Evolutionary conservation across 2,797 vertebrate genomes (phyloP), one percentile per base, ranked within the genome.

Genomic region (Silurus aristotelis): DNA sequence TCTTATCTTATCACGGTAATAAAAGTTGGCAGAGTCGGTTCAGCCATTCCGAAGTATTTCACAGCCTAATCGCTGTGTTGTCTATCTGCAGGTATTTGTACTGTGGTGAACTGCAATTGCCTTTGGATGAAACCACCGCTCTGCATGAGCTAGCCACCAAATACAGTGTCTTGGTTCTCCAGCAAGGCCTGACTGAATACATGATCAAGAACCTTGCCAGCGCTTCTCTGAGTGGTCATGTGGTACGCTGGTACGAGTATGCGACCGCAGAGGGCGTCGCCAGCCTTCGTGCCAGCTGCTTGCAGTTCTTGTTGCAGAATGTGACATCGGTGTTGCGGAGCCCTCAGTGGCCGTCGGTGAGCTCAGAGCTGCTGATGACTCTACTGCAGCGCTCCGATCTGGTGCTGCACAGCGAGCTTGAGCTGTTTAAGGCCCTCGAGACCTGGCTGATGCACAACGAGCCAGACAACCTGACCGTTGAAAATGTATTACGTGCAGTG

Each of bases 181-280:
- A 95, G 93, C 95, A 94, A 0, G 97, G 97, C 1, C 90, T 99
- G 78, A 94, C 95, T 0, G 96, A 96, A 19, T 97, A 98, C 91
- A 99, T 99, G 98, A 97, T 92, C 86, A 94, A 89, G 87, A 96
- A 96, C 85, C 93, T 98, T 90, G 96, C 95, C 63, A 94, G 95
- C 58, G 95, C 97, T 84, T 96, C 96, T 0, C 94, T 94, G 1
- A 93, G 94, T 0, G 96, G 97, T 76, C 97, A 97, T 0, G 97
- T 96, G n/a, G 97, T 97, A 46, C 93, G 95, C 87, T 99, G 98
- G 98, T 99, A 98, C 81, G 96, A 98, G 92, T 99, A 98, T 0
- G 97, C 96, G 0, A 86, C 93, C 89, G 92, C 92, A 70, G 91
- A 94, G 0, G 96, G 95, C 0, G 96, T 98, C 6, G 6, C n/a